Percentiles rank a stretch among this genome's conserved stretches.
Evolutionary conservation across 1,140 invertebrate species (phyloP).

Genomic region (Papilio aristodemus): DNA sequence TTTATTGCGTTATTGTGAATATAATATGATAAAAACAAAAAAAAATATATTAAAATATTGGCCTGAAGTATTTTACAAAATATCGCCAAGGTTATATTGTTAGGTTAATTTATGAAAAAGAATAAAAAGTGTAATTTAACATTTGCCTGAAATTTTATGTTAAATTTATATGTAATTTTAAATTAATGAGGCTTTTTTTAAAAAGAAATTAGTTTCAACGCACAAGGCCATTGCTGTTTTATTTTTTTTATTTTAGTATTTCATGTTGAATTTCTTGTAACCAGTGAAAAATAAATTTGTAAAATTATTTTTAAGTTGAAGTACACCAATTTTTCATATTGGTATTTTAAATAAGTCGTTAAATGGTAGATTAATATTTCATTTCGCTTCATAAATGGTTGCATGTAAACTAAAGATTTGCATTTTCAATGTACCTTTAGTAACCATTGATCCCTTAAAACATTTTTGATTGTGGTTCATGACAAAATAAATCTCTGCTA

Average conservation of each 20-base stretch:
- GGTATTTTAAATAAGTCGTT: not conserved
- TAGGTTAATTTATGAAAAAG: not conserved
- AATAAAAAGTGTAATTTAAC: not conserved
- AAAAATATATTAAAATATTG: not conserved
- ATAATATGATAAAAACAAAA: constrained; percentile 13
- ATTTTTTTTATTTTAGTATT: not conserved
- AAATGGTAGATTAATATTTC: not conserved
- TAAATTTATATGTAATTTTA: not conserved
- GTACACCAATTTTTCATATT: not conserved
- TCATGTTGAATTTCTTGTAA: not conserved
- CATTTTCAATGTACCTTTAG: not conserved
- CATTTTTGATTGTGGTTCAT: not conserved
- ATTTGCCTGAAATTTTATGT: not conserved
- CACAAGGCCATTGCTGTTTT: not conserved
- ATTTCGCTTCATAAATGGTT: not conserved
- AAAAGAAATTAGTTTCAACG: not conserved
- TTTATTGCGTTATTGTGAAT: not conserved
- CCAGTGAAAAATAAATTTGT: not conserved
- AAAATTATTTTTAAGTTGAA: not conserved
- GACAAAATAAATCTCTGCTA: constrained; percentile 9
- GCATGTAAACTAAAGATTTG: not conserved
- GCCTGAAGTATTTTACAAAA: constrained; percentile 11
- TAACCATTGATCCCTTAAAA: not conserved
- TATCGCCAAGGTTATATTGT: constrained; percentile 1
- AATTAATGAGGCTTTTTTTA: not conserved